A percentile compares a stretch with the other conserved stretches of the same genome.
Conservation (phyloP, 2,797 vertebrate genomes). For the Sebastes flavidus region DNA sequence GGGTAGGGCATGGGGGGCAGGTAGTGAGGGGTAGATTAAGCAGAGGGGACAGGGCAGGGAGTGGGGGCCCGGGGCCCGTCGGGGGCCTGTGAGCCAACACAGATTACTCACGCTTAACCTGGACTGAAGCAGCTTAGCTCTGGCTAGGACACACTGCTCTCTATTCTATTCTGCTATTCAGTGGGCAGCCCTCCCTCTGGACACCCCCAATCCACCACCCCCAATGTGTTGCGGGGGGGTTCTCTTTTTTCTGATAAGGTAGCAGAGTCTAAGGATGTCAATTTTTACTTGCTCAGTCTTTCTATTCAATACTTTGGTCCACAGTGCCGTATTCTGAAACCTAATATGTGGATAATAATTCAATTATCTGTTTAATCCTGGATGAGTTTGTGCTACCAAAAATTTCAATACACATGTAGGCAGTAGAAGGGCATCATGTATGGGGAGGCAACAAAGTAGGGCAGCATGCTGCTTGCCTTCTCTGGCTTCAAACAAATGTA, state of each 20-base stretch:
- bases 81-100: constrained; percentile 59
- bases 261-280: not conserved
- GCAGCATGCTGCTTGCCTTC: not conserved
- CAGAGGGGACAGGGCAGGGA: constrained; percentile 20
- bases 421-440: not conserved
- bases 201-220: not conserved
- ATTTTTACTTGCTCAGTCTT: not conserved
- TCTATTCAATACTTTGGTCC: not conserved
- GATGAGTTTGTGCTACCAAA: not conserved
- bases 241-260: not conserved
- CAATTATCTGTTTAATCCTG: not conserved
- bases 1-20: constrained; percentile 23
- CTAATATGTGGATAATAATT: not conserved
- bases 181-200: not conserved
- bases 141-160: constrained; percentile 34
- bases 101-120: constrained; percentile 73
- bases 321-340: not conserved
- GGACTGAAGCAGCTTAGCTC: constrained; percentile 60
- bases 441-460: not conserved
- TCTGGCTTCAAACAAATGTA: not conserved
- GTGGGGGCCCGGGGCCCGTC: constrained; percentile 25
- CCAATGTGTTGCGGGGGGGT: not conserved
- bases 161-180: constrained; percentile 38
- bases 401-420: not conserved
- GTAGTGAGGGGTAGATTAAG: constrained; percentile 51